Percentiles rank a stretch among this genome's conserved stretches.
These are phyloP conservation scores for Dynastes maya DNA, from an alignment of 2,888 invertebrate species.

Conservation along the genomic window DNA sequence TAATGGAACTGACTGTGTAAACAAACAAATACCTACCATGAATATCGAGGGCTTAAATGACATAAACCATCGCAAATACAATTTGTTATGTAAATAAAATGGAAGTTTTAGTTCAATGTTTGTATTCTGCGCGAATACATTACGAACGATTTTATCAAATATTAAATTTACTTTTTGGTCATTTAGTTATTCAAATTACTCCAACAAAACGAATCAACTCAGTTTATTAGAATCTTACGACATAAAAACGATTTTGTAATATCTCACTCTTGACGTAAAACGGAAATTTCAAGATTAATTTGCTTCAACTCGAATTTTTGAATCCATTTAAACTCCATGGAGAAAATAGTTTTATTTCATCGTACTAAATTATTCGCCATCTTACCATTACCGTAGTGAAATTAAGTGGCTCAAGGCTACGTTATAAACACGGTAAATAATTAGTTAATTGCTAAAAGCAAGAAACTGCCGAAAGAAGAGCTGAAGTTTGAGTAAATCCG, in stretches of 20 bases:
- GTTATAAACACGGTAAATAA: conserved; percentile 29
- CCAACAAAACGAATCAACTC: too few species aligned
- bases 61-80: neutral
- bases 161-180: neutral
- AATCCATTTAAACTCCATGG: neutral
- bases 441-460: conserved; percentile 43
- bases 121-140: neutral
- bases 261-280: too few species aligned
- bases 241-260: too few species aligned
- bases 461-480: conserved; percentile 25
- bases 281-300: neutral
- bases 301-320: neutral
- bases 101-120: neutral
- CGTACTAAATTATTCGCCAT: conserved; percentile 11
- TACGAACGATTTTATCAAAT: neutral
- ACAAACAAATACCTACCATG: neutral
- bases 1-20: neutral
- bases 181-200: neutral
- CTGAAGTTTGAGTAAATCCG: conserved; percentile 28
- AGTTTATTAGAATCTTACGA: too few species aligned
- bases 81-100: conserved; percentile 11
- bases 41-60: neutral
- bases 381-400: neutral
- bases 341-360: neutral
- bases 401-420: conserved; percentile 19